These are phyloP conservation scores for Drosophila dives DNA, from an alignment of 2,888 invertebrate genomes.

Conservation along the genomic window DNA sequence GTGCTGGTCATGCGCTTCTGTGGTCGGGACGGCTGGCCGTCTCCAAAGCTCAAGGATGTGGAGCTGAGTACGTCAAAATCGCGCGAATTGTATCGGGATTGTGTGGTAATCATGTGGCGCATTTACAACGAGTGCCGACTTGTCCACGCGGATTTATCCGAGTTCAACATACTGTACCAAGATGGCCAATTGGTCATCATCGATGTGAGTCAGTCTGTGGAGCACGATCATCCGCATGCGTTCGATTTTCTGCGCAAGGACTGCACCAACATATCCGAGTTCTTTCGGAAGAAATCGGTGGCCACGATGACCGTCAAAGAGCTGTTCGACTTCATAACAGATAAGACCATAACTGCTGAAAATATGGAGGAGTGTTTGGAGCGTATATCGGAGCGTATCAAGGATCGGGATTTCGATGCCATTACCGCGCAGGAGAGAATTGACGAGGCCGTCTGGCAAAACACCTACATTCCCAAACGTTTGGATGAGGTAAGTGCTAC, in stretches of 20 bases:
- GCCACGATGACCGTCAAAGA: conserved; percentile 96
- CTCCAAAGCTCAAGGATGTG: conserved; percentile 94
- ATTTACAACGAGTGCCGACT: conserved; percentile 97
- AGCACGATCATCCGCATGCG: conserved; percentile 98
- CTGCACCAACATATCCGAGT: conserved; percentile 96
- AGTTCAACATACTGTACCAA: conserved; percentile 96
- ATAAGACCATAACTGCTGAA: conserved; percentile 91
- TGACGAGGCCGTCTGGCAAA: conserved; percentile 97
- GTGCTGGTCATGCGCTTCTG: conserved; percentile 98
- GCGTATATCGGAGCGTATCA: conserved; percentile 89
- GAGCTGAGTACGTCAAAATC: conserved; percentile 90
- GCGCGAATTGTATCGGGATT: conserved; percentile 92
- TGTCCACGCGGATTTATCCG: conserved; percentile 99
- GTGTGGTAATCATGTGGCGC: conserved; percentile 95
- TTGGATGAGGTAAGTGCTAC: conserved; percentile 90
- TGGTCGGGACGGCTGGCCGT: conserved; percentile 96
- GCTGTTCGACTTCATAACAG: conserved; percentile 98
- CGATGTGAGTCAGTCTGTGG: conserved; percentile 99
- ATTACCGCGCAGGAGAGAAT: conserved; percentile 91
- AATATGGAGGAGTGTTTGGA: conserved; percentile 93
- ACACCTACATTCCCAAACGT: conserved; percentile 96
- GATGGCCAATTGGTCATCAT: conserved; percentile 95
- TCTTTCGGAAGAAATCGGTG: conserved; percentile 94
- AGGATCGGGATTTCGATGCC: conserved; percentile 87
- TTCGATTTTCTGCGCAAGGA: conserved; percentile 97